Percentiles rank a stretch among this genome's conserved stretches.
Evolutionary conservation across 2,797 vertebrate species (phyloP).

Genomic region (Ibycter americanus): DNA sequence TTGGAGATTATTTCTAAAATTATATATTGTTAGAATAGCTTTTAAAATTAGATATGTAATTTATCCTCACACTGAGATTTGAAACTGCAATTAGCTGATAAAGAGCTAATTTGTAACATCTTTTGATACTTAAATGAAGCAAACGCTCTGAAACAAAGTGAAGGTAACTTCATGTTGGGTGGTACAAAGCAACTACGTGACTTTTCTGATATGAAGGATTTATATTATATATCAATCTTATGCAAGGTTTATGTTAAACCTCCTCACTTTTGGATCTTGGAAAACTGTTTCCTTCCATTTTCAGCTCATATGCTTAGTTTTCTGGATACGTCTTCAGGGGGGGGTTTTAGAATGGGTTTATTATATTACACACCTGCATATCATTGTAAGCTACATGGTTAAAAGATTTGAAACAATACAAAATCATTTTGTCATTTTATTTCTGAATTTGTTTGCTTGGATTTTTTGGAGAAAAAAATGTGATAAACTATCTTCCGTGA

Average conservation of each 20-base stretch:
- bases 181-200: not conserved
- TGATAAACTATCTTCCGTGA: not conserved
- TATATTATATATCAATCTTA: too few relatives aligned
- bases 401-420: not conserved
- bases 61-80: not conserved
- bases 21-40: not conserved
- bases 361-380: not conserved
- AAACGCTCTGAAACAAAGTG: not conserved
- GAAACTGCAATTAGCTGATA: not conserved
- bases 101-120: not conserved
- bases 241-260: not conserved
- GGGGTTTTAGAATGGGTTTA: not conserved
- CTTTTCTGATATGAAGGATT: not conserved
- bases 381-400: not conserved
- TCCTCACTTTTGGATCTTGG: not conserved
- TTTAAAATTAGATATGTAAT: not conserved
- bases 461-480: not conserved
- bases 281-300: not conserved
- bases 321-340: not conserved
- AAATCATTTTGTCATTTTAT: not conserved
- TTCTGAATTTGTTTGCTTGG: not conserved
- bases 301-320: not conserved
- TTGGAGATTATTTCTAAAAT: not conserved
- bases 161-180: not conserved
- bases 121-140: not conserved